A percentile compares a stretch with the other conserved stretches of the same genome.
Evolutionary conservation across 1,140 invertebrate species (phyloP).

Genomic region (Chrysomallon squamiferum): DNA sequence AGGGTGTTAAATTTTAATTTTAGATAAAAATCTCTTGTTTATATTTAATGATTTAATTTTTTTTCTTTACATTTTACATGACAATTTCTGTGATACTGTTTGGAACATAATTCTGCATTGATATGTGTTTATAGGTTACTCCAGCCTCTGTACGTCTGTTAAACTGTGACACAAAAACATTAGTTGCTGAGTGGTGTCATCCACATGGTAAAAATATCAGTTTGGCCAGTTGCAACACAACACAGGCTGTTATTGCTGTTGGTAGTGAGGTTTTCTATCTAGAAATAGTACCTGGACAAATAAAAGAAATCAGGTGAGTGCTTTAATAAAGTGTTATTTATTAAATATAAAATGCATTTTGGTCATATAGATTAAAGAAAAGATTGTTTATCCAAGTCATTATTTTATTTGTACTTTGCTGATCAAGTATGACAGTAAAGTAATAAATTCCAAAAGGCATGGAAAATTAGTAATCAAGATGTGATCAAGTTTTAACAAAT

Average conservation of each 20-base stretch:
- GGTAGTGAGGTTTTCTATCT: constrained; percentile 90
- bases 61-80: too few species aligned
- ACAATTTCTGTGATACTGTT: too few species aligned
- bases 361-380: neutral
- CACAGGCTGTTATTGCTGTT: constrained; percentile 86
- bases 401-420: neutral
- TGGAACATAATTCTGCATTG: neutral
- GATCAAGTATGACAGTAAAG: neutral
- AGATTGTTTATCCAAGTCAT: neutral
- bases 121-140: constrained; percentile 75
- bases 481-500: too few species aligned
- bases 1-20: too few species aligned
- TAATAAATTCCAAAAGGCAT: neutral
- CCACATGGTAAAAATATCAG: constrained; percentile 79
- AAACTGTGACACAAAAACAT: constrained; percentile 71
- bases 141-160: constrained; percentile 75
- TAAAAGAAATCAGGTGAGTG: constrained; percentile 52
- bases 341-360: neutral
- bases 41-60: too few species aligned
- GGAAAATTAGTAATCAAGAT: too few species aligned
- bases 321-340: neutral
- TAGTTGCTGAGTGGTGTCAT: constrained; percentile 81
- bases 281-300: constrained; percentile 74
- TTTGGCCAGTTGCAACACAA: constrained; percentile 84
- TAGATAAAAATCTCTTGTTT: too few species aligned